Evolutionary conservation across 53 echinoderm and acorn worm genomes (phyloP).

Genomic region (Echinometra lucunter): DNA sequence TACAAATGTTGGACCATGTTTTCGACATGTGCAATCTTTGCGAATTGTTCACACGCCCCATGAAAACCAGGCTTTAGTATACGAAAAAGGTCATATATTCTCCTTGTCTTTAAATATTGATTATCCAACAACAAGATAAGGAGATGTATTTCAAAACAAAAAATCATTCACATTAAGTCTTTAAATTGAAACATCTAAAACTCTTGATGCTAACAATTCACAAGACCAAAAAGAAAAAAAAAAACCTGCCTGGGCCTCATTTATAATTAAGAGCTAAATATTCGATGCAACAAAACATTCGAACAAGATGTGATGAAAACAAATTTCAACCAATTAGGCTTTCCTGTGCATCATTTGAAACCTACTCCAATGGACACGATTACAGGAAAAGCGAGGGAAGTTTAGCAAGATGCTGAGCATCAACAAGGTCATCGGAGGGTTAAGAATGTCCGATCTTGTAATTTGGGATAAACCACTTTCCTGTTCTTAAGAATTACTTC

Average conservation of each 20-base stretch:
- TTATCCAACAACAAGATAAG: too few species aligned
- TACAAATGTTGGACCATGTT: too few species aligned
- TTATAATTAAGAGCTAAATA: not conserved
- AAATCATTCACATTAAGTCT: not conserved
- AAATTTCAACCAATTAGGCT: constrained; percentile 49
- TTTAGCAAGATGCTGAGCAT: not conserved
- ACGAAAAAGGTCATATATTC: too few species aligned
- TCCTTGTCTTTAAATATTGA: too few species aligned
- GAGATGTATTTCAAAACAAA: too few species aligned
- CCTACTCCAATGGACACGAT: not conserved
- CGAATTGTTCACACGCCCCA: too few species aligned
- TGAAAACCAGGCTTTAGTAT: too few species aligned
- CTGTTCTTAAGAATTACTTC: not conserved
- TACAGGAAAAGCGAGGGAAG: constrained; percentile 22
- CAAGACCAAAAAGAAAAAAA: too few species aligned
- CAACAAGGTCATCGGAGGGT: constrained; percentile 37
- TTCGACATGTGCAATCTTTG: too few species aligned
- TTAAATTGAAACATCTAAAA: not conserved
- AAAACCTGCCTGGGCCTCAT: not conserved
- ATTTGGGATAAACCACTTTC: constrained; percentile 42
- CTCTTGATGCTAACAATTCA: not conserved
- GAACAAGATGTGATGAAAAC: constrained; percentile 36
- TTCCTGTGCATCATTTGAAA: constrained; percentile 51
- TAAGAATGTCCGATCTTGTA: constrained; percentile 47
- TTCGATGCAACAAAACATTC: not conserved